Evolutionary conservation across 2,888 invertebrate genomes (phyloP).

Genomic region (Ischnura elegans): DNA sequence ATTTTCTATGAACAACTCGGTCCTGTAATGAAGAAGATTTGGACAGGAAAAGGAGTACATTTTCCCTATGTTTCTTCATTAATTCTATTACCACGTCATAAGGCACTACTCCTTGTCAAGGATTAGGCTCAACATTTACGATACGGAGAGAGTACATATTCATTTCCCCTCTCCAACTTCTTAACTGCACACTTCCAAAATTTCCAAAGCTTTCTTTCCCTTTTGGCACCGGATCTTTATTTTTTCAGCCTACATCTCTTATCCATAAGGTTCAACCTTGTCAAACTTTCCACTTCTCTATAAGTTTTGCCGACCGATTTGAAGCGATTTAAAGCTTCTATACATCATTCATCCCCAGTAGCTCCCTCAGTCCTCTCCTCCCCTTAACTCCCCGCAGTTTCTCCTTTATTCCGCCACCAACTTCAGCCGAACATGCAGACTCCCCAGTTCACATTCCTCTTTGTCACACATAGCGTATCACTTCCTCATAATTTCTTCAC

Average conservation of each 20-base stretch:
- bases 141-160: neutral
- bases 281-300: neutral
- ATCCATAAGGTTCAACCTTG: conserved; percentile 27
- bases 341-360: neutral
- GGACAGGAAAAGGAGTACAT: neutral
- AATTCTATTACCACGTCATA: neutral
- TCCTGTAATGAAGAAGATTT: neutral
- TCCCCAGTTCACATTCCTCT: too few relatives aligned
- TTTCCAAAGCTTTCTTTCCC: neutral
- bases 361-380: neutral
- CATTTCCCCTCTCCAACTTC: neutral
- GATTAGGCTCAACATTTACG: neutral
- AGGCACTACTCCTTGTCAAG: neutral
- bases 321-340: conserved; percentile 16
- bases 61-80: neutral
- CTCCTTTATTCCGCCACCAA: neutral
- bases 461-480: conserved; percentile 9
- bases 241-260: neutral
- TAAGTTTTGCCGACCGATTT: conserved; percentile 39
- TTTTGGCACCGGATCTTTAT: neutral
- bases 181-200: neutral
- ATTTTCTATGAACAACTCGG: neutral
- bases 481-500: neutral
- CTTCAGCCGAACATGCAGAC: neutral
- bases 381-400: neutral